Percentiles rank a stretch among this genome's conserved stretches.
Evolutionary conservation across 2,113 vertebrate species (phyloP).

Genomic region (Bubo blakistoni): DNA sequence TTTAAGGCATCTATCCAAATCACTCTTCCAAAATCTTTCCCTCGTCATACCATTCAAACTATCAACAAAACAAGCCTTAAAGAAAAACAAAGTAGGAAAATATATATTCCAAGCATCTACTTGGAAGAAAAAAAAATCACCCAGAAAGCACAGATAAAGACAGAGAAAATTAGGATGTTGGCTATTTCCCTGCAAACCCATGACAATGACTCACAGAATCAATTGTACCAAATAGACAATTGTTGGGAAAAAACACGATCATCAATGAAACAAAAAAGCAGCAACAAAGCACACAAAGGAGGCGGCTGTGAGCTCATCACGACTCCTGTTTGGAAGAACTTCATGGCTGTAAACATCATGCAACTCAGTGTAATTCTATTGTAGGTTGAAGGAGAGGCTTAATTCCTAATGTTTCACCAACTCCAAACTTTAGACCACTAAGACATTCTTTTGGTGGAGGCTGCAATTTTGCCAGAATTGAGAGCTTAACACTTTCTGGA

Average conservation of each 20-base stretch:
- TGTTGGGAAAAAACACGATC: constrained; percentile 23
- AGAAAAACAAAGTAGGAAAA: not conserved
- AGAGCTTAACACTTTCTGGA: not conserved
- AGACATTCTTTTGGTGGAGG: not conserved
- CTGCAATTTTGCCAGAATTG: not conserved
- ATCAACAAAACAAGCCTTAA: not conserved
- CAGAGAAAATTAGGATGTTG: not conserved
- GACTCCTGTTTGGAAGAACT: not conserved
- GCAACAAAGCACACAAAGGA: constrained; percentile 50
- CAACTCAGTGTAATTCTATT: not conserved
- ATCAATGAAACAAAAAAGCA: constrained; percentile 52
- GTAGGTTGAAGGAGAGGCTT: not conserved
- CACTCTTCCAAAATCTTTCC: not conserved
- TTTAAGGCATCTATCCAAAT: not conserved
- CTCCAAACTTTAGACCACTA: not conserved
- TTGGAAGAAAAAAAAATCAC: not conserved
- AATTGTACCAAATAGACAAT: constrained; percentile 38
- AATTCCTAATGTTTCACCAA: not conserved
- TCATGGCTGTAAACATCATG: constrained; percentile 37
- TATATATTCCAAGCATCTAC: rapidly evolving
- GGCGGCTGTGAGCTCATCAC: constrained; percentile 32
- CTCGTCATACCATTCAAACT: not conserved
- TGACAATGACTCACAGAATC: constrained; percentile 57
- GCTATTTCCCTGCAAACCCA: constrained; percentile 10
- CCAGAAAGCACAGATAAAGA: not conserved